These are phyloP conservation scores for Clytia hemisphaerica DNA, from an alignment of 30 jellyfish, hydroid and myxozoan genomes.

Conservation along the genomic window DNA sequence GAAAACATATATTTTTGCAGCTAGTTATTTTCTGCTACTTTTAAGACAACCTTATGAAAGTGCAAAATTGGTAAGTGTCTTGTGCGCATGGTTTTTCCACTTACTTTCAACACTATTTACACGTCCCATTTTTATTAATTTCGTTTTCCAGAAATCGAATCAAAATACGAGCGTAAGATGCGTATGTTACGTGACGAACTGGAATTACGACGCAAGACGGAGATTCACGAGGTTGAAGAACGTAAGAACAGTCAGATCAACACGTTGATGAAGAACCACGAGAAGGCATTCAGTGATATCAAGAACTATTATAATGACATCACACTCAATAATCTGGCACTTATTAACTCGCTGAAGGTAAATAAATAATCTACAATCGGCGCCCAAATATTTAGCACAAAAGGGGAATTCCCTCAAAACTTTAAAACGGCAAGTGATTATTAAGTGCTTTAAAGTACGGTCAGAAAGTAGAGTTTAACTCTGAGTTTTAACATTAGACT, in stretches of 20 bases:
- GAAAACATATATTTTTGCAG: no score
- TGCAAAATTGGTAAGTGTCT: no score
- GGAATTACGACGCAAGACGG: conserved; percentile 93
- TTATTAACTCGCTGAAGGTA: conserved; percentile 93
- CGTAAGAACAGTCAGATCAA: conserved; percentile 88
- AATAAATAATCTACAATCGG: no score
- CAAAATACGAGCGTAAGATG: conserved; percentile 89
- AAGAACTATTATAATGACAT: conserved; percentile 92
- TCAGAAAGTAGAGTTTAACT: no score
- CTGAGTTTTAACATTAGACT: no score
- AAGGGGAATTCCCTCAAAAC: no score
- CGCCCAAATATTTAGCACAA: no score
- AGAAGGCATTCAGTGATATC: conserved; percentile 93
- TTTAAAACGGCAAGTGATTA: no score
- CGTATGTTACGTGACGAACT: conserved; percentile 81
- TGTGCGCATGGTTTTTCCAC: no score
- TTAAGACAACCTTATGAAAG: no score
- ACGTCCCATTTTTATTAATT: background rate
- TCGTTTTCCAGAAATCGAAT: conserved; percentile 67
- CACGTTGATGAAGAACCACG: conserved; percentile 95
- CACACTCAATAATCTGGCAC: conserved; percentile 90
- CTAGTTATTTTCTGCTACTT: no score
- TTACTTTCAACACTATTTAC: background rate
- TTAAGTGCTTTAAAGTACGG: no score
- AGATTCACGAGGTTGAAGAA: conserved; percentile 95